Evolutionary conservation across 2,113 vertebrate species (phyloP), one percentile per base, ranked within the genome.

Genomic region (Callaeas wilsoni): DNA sequence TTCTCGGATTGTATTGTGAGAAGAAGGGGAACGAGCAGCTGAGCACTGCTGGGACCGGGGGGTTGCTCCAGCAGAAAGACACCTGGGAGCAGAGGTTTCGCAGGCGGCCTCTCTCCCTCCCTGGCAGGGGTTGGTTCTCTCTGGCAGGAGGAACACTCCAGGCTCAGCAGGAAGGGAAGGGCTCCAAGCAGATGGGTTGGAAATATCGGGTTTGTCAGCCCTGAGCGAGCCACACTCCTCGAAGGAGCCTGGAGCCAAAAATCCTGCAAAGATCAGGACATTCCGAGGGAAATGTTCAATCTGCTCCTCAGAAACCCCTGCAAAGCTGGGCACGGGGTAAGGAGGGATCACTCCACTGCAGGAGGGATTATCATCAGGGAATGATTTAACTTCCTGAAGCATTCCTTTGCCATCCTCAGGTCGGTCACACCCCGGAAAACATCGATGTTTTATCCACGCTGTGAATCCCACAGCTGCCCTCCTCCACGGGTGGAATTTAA

Each of bases 401-500:
- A 9, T 47, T 42, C 5, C 1, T 17, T 63, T 37, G 18, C 18
- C 71, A 27, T 2, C 17, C 3, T 17, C 1, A 49, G 33, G 21
- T 21, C 5, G 3, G 37, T 32, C 41, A 7, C 30, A 5, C 25
- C 19, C 30, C 4, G 6, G 57, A 11, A 52, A 32, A n/a, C 16
- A 6, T 13, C 12, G 2, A 6, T 7, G 10, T 32, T 63, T 27
- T 4, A 26, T 37, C 35, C 52, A 3, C 5, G 27, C 39, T 3
- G 4, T 2, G 26, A 57, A 62, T 25, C 26, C 44, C 67, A 17
- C 30, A 22, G 81, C 33, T 79, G 55, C 52, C 6, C 56, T 4
- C 5, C 29, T n/a, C n/a, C n/a, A n/a, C n/a, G n/a, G n/a, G 3
- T 6, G 7, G 64, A 5, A 19, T 20, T 12, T 3, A 9, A 14